Base-by-base conservation (phyloP, 2,888 invertebrate genomes). In the Leucania comma region DNA sequence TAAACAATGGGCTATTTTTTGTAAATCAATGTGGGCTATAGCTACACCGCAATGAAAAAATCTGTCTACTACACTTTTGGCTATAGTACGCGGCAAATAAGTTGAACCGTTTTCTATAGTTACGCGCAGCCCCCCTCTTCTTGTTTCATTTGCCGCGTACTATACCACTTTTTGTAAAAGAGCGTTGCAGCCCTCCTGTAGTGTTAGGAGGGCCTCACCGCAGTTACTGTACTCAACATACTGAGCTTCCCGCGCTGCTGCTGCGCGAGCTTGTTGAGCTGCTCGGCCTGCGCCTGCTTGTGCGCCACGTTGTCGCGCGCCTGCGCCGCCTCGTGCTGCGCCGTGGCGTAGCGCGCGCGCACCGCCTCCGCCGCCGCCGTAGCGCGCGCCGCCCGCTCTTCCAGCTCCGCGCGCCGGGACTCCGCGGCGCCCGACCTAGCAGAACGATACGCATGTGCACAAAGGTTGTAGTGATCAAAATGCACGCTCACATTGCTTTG, bases 311-410 rank as follows among this genome's bases (percentile, higher is more conserved):
- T 69, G 53, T 88, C 90, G 50, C 95, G 91, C 74, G 94, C 92
- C 88, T 93, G 93, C 82, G 74, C 75, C 46, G 92, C 93, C 70
- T 91, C 91, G 89, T 92, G 87, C 83, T 91, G 91, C 83, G 93
- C 93, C 42, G 95, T 95, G 86, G 77, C 83, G 88, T 88, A 91
- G 3, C 95, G 93, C 86, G 94, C 94, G 24, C 83, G 86, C 46
- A 85, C 87, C 53, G 88, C 90, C 12, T 3, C 76, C 9, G 84
- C 91, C 61, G 87, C 90, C n/a, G 46, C 80, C 24, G 22, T 61
- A 2, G 92, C 89, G 10, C 63, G 72, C 22, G 2, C 72, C 10
- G 88, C 89, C 0, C 70, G 76, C 64, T 66, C 76, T 68, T 90
- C 88, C 57, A 92, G 79, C 72, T 82, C 72, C 0, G 83, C 86